Percentiles rank a stretch among this genome's conserved stretches.
phyloP scores from a whole-genome alignment of 2,888 invertebrate species.

The Nipponacmea schrenckii region DNA sequence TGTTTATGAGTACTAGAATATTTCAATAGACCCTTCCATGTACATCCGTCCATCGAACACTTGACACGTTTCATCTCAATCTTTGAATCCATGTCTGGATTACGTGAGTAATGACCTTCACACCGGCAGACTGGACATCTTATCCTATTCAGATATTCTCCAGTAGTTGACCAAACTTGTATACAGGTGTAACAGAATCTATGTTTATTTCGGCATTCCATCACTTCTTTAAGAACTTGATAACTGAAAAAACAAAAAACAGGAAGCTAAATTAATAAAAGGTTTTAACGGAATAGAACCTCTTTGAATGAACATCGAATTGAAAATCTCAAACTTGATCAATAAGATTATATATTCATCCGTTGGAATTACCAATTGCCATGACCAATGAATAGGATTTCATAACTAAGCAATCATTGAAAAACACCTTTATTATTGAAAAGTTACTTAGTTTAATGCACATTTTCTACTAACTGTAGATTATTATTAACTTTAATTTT shows the following conservation, averaged over 20 bases:
- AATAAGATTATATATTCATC: no score
- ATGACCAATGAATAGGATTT: background rate
- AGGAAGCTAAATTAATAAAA: background rate
- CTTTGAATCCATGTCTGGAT: slow-evolving; percentile 45
- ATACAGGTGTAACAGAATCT: slow-evolving; percentile 64
- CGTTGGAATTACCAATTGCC: background rate
- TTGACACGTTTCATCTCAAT: slow-evolving; percentile 52
- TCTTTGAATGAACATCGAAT: no score
- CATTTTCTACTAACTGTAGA: no score
- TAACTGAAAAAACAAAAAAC: slow-evolving; percentile 50
- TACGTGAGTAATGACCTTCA: slow-evolving; percentile 48
- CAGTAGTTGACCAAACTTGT: slow-evolving; percentile 63
- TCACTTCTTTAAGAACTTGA: slow-evolving; percentile 59
- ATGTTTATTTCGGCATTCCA: slow-evolving; percentile 61
- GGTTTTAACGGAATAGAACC: background rate
- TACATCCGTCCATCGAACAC: slow-evolving; percentile 56
- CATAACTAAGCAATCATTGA: background rate
- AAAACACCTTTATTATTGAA: background rate
- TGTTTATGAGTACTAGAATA: slow-evolving; percentile 44
- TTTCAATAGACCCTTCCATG: slow-evolving; percentile 51
- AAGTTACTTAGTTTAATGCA: no score
- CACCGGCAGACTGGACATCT: slow-evolving; percentile 64
- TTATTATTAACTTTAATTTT: no score
- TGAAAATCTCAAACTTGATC: no score
- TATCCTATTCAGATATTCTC: slow-evolving; percentile 56